Evolutionary conservation across 2,888 invertebrate species (phyloP).

Genomic region (Caenorhabditis japonica): DNA sequence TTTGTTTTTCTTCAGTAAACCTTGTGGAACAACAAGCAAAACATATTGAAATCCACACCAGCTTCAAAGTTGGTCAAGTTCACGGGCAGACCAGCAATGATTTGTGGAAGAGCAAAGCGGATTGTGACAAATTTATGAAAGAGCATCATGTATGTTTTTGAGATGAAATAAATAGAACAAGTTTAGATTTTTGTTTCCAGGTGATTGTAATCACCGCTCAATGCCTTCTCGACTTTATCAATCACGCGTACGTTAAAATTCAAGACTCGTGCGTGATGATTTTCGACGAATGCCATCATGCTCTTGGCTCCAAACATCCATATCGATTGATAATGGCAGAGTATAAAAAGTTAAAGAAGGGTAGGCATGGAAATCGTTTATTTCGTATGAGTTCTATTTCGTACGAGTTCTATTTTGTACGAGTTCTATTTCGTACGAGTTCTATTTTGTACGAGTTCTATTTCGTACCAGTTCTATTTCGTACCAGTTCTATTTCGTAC

Average conservation of each 20-base stretch:
- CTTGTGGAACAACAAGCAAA: constrained; percentile 86
- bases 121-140: constrained; percentile 56
- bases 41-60: constrained; percentile 81
- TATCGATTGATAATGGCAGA: constrained; percentile 84
- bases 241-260: constrained; percentile 81
- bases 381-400: too few species aligned
- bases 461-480: too few species aligned
- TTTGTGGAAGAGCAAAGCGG: constrained; percentile 81
- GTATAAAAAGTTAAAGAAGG: constrained; percentile 54
- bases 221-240: constrained; percentile 85
- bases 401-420: too few species aligned
- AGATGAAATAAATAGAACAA: background rate
- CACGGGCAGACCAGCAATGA: constrained; percentile 85
- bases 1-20: constrained; percentile 80
- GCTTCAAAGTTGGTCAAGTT: constrained; percentile 83
- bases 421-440: too few species aligned
- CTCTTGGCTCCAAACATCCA: constrained; percentile 84
- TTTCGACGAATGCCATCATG: constrained; percentile 95
- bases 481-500: too few species aligned
- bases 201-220: constrained; percentile 88
- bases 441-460: too few species aligned
- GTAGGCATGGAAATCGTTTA: constrained; percentile 17
- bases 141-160: constrained; percentile 57
- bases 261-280: constrained; percentile 85
- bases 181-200: constrained; percentile 76